These are phyloP conservation scores for Choreutis nemorana DNA, from an alignment of 2,888 invertebrate species.

Conservation along the genomic window DNA sequence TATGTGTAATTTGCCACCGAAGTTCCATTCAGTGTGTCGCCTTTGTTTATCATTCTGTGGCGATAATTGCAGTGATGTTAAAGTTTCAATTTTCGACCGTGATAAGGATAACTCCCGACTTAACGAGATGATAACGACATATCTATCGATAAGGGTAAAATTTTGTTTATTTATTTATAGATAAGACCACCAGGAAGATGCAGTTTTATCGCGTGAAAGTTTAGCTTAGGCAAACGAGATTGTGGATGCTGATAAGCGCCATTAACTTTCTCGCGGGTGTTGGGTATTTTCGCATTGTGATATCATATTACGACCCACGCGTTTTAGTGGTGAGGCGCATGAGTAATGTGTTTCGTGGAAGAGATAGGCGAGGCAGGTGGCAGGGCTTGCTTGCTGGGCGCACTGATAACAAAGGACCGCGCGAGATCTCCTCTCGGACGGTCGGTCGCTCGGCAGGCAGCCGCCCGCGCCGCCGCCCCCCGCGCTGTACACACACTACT, in stretches of 20 bases:
- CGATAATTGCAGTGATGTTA: conserved; percentile 75
- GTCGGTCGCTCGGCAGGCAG: conserved; percentile 9
- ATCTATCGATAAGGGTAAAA: conserved; percentile 81
- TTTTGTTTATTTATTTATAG: conserved; percentile 28
- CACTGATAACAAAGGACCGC: conserved; percentile 61
- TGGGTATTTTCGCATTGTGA: conserved; percentile 69
- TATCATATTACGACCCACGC: conserved; percentile 69
- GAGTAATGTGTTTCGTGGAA: conserved; percentile 65
- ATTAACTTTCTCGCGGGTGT: conserved; percentile 69
- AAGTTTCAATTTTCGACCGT: conserved; percentile 79
- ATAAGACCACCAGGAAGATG: conserved; percentile 25
- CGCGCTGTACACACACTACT: conserved; percentile 19
- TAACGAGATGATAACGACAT: conserved; percentile 78
- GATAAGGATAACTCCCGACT: conserved; percentile 74
- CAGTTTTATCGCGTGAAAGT: conserved; percentile 65
- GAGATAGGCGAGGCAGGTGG: conserved; percentile 53
- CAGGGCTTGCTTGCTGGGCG: conserved; percentile 39
- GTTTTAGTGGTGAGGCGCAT: conserved; percentile 56
- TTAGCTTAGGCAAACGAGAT: conserved; percentile 61
- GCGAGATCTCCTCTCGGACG: conserved; percentile 19
- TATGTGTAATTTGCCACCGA: conserved; percentile 92
- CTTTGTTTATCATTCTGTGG: conserved; percentile 87
- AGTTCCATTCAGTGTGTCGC: conserved; percentile 93
- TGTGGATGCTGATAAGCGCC: conserved; percentile 69
- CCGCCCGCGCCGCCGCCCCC: conserved; percentile 16